These are phyloP conservation scores for Notamacropus eugenii DNA, from an alignment of 2,797 vertebrate species.

Conservation along the genomic window DNA sequence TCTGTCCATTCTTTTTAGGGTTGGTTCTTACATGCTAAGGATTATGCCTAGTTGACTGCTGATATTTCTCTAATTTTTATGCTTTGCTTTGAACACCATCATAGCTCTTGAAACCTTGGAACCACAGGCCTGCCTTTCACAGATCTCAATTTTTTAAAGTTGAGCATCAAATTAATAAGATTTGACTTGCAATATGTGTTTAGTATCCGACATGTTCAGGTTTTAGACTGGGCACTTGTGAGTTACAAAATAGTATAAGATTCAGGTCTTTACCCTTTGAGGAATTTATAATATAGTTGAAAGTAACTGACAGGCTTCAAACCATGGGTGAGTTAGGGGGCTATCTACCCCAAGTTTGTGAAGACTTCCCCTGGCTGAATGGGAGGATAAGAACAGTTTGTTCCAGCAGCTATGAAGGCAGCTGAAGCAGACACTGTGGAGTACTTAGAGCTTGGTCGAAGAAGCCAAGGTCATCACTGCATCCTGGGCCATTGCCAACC, in stretches of 20 bases:
- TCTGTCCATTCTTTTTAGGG: conserved; percentile 1
- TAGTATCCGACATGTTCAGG: not conserved
- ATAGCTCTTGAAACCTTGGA: not conserved
- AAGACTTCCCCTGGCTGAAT: too few relatives aligned
- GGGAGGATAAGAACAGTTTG: too few relatives aligned
- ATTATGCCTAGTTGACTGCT: not conserved
- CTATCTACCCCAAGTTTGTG: not conserved
- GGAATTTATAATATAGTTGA: not conserved
- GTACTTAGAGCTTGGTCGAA: not conserved
- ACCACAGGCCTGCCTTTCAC: not conserved
- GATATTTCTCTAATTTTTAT: not conserved
- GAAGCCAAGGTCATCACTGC: not conserved
- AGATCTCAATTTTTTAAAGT: not conserved
- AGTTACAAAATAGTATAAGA: not conserved
- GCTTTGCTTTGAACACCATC: not conserved
- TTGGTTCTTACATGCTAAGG: not conserved
- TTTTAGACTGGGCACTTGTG: not conserved
- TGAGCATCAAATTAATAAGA: not conserved
- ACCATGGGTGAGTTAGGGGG: not conserved
- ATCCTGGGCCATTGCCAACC: not conserved
- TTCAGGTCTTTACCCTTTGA: not conserved
- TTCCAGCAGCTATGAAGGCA: too few relatives aligned
- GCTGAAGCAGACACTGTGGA: too few relatives aligned
- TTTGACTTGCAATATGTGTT: not conserved
- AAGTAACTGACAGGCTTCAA: not conserved